Percentiles rank a stretch among this genome's conserved stretches.
phyloP scores from a whole-genome alignment of 2,797 vertebrate species.

The Anolis apletophallus region DNA sequence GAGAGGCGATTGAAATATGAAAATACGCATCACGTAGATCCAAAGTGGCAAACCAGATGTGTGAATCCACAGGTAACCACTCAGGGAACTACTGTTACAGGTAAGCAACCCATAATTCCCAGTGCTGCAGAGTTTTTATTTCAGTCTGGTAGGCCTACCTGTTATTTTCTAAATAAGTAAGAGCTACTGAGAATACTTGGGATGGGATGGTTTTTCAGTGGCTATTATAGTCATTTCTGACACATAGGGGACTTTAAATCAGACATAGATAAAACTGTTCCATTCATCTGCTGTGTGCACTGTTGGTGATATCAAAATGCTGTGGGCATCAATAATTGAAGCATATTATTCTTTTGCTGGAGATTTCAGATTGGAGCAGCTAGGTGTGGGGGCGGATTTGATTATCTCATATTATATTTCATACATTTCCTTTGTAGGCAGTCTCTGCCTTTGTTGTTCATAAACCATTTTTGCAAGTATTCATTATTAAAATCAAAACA shows the following conservation, averaged over 20 bases:
- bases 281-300: not conserved
- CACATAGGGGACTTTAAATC: not conserved
- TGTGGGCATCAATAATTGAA: slow-evolving; percentile 9
- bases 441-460: not conserved
- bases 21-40: too few relatives aligned
- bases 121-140: not conserved
- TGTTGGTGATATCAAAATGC: not conserved
- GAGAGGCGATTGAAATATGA: too few relatives aligned
- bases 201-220: not conserved
- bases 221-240: not conserved
- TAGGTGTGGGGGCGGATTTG: slow-evolving; percentile 1
- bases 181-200: not conserved
- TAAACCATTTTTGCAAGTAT: not conserved
- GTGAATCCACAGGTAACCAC: too few relatives aligned
- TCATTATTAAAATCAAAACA: not conserved
- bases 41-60: too few relatives aligned
- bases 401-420: not conserved
- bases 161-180: not conserved
- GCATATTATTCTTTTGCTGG: not conserved
- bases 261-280: not conserved
- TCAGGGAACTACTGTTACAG: too few relatives aligned
- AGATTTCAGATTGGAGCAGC: not conserved
- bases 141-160: not conserved
- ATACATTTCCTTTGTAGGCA: slow-evolving; percentile 3
- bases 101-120: too few relatives aligned